These are phyloP conservation scores for Epizoanthus scotinus DNA, from an alignment of 92 coral and sea anemone species.

Conservation along the genomic window DNA sequence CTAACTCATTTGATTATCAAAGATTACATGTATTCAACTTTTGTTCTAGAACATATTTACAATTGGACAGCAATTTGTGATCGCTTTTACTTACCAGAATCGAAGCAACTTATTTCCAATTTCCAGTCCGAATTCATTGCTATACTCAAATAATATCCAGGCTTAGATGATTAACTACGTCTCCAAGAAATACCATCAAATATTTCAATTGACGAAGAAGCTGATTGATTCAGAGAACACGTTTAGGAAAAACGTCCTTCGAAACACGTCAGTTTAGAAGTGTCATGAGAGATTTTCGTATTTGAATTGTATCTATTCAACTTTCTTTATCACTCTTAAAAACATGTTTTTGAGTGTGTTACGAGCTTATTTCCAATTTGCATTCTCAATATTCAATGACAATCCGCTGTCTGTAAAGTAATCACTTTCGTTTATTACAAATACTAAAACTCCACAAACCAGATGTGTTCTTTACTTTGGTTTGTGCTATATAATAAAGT, in stretches of 20 bases:
- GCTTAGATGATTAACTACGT: neutral
- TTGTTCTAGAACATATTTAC: neutral
- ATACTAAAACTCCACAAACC: slow-evolving; percentile 3
- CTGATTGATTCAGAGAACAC: too few relatives aligned
- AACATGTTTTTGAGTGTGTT: neutral
- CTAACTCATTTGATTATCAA: neutral
- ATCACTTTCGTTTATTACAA: neutral
- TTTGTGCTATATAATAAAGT: slow-evolving; percentile 50
- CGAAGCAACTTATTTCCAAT: neutral
- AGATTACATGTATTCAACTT: neutral
- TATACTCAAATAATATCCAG: neutral
- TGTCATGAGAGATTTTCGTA: too few relatives aligned
- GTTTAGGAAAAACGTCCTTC: too few relatives aligned
- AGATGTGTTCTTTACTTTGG: slow-evolving; percentile 13
- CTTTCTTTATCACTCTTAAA: too few relatives aligned
- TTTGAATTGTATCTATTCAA: too few relatives aligned
- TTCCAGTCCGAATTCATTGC: slow-evolving; percentile 1
- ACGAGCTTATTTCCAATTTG: slow-evolving; percentile 22
- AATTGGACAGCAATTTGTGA: neutral
- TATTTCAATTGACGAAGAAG: too few relatives aligned
- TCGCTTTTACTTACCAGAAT: slow-evolving; percentile 21
- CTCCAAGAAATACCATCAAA: neutral
- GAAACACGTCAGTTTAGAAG: too few relatives aligned
- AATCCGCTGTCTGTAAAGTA: too few relatives aligned
- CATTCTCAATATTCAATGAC: neutral